Percentiles rank a stretch among this genome's conserved stretches.
These are phyloP conservation scores for Stenodema calcarata DNA, from an alignment of 2,888 invertebrate genomes.

Conservation along the genomic window DNA sequence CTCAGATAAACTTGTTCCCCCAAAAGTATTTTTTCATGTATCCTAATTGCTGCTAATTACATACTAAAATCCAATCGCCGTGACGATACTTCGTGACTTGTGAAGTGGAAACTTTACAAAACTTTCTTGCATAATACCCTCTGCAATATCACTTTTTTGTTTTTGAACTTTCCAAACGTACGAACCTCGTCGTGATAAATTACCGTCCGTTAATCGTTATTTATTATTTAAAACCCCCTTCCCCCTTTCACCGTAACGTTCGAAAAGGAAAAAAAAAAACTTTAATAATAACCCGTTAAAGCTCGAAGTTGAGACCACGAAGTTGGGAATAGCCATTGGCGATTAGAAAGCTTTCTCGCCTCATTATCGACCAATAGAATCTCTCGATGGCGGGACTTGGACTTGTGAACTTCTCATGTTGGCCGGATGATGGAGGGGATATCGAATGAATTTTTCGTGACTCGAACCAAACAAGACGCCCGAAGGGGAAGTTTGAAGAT, in stretches of 20 bases:
- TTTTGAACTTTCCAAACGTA: background rate
- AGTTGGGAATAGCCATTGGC: background rate
- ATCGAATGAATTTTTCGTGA: slow-evolving; percentile 18
- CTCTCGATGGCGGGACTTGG: background rate
- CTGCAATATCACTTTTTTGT: background rate
- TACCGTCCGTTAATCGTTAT: background rate
- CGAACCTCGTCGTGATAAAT: background rate
- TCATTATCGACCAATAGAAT: slow-evolving; percentile 18
- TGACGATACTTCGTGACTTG: background rate
- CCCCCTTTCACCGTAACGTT: too few relatives aligned
- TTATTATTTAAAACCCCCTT: background rate
- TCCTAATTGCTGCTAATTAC: background rate
- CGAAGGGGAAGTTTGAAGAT: background rate
- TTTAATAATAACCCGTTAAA: background rate
- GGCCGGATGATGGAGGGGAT: background rate
- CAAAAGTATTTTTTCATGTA: background rate
- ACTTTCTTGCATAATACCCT: background rate
- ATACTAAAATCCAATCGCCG: background rate
- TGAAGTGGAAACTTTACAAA: background rate
- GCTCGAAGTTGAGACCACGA: background rate
- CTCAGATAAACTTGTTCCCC: too few relatives aligned
- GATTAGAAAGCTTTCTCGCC: background rate
- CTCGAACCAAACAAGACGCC: background rate
- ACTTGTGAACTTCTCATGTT: background rate
- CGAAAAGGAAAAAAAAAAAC: background rate